Percentiles rank a stretch among this genome's conserved stretches.
These are phyloP conservation scores for Scomber scombrus DNA, from an alignment of 2,113 vertebrate genomes.

Conservation along the genomic window DNA sequence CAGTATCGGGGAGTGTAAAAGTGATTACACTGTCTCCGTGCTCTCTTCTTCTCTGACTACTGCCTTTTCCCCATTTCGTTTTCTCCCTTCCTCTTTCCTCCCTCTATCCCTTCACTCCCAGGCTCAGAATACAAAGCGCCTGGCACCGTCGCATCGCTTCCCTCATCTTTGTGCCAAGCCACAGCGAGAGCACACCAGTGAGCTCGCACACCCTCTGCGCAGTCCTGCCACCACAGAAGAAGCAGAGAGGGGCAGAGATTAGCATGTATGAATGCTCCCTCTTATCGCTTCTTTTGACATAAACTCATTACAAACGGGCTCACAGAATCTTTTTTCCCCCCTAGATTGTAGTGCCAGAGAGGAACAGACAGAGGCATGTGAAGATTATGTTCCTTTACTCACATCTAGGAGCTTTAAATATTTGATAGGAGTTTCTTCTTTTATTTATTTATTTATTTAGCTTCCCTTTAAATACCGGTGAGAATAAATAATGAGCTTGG, in stretches of 20 bases:
- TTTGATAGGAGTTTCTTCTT: slow-evolving; percentile 53
- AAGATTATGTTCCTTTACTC: slow-evolving; percentile 41
- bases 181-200: slow-evolving; percentile 49
- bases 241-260: slow-evolving; percentile 61
- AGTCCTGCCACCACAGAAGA: slow-evolving; percentile 43
- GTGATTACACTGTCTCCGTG: slow-evolving; percentile 68
- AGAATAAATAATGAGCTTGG: slow-evolving; percentile 73
- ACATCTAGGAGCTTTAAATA: slow-evolving; percentile 68
- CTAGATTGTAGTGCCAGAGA: slow-evolving; percentile 7
- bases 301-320: slow-evolving; percentile 62
- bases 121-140: slow-evolving; percentile 74
- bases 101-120: slow-evolving; percentile 50
- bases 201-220: slow-evolving; percentile 38
- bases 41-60: slow-evolving; percentile 48
- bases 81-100: neutral
- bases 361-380: slow-evolving; percentile 18
- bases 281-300: slow-evolving; percentile 68
- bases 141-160: slow-evolving; percentile 63
- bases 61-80: slow-evolving; percentile 31
- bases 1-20: slow-evolving; percentile 60
- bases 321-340: slow-evolving; percentile 11
- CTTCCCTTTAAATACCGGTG: slow-evolving; percentile 60
- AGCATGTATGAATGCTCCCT: slow-evolving; percentile 65
- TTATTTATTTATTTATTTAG: slow-evolving; percentile 20
- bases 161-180: slow-evolving; percentile 65